Base-by-base conservation (phyloP, 2,113 vertebrate species). In the Embiotoca jacksoni region DNA sequence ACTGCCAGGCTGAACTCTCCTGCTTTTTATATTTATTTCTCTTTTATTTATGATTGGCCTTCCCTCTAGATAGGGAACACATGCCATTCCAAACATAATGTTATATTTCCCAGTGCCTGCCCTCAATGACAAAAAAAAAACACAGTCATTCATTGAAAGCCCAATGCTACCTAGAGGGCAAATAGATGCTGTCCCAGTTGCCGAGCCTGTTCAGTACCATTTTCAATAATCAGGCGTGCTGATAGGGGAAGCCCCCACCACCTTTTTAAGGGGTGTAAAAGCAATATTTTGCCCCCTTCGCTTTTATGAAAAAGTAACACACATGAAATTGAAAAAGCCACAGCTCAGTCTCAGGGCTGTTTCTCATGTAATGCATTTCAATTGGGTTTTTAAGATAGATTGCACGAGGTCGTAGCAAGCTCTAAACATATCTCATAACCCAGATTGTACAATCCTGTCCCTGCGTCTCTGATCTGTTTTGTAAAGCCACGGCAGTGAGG, bases 221-320 rank as follows among this genome's bases (percentile, higher is more conserved):
- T 92, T 93, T 83, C 92, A 91, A 93, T 93, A 92, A 91, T 92
- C 81, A 89, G 44, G n/a, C 65, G 81, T 78, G 50, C 82, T 79
- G 87, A 87, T 88, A 83, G 55, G 56, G 44, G 47, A 13, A 3
- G 13, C 52, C n/a, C 60, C 41, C 23, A 23, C 52, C 39, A 44
- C 50, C 65, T 65, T 47, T 73, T 72, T 66, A 15, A 16, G 63
- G 50, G 4, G 11, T 14, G 47, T 11, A 82, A 90, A 89, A 83
- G 76, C 88, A 89, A 87, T 91, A 88, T 84, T 87, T 75, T 77
- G 61, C 56, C 46, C 68, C 15, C 16, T 35, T 36, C 59, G 39
- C 46, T 73, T 86, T 91, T 83, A 89, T 91, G 88, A 86, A 90
- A 89, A 84, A 88, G 82, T 85, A 89, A 92, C 90, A 83, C 72